Percentiles rank a stretch among this genome's conserved stretches.
phyloP scores from a whole-genome alignment of 1,140 invertebrate genomes.

The Drosophila orosa region DNA sequence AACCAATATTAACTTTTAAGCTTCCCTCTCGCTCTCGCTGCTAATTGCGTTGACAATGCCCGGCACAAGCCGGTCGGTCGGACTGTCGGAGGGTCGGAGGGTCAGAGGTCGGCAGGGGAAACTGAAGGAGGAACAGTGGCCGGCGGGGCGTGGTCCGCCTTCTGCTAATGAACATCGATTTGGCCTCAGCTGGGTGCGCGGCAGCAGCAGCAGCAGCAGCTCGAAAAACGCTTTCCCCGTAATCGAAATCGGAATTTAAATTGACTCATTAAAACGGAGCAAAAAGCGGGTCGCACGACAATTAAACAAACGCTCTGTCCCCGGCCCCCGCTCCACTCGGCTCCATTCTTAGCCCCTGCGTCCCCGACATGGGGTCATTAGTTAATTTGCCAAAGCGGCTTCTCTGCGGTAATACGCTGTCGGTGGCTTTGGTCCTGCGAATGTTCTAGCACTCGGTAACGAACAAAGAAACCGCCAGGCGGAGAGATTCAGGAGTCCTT shows the following conservation, averaged over 20 bases:
- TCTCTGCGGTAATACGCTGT: slow-evolving; percentile 49
- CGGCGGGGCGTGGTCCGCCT: slow-evolving; percentile 30
- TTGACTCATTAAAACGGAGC: slow-evolving; percentile 80
- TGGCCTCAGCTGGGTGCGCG: slow-evolving; percentile 55
- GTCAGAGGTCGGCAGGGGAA: slow-evolving; percentile 27
- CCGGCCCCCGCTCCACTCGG: background rate
- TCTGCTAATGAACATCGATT: slow-evolving; percentile 80
- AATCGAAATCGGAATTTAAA: slow-evolving; percentile 83
- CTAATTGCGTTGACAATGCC: slow-evolving; percentile 77
- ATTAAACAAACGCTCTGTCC: slow-evolving; percentile 68
- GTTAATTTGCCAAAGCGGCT: slow-evolving; percentile 75
- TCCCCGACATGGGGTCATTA: slow-evolving; percentile 70
- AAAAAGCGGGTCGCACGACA: slow-evolving; percentile 79
- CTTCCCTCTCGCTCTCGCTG: slow-evolving; percentile 43
- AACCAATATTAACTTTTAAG: slow-evolving; percentile 73
- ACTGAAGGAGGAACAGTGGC: background rate
- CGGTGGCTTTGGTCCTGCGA: slow-evolving; percentile 22
- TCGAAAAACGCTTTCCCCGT: slow-evolving; percentile 56
- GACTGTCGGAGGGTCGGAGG: too few relatives aligned
- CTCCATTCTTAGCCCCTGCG: slow-evolving; percentile 22
- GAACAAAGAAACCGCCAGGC: slow-evolving; percentile 22
- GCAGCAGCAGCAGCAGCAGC: slow-evolving; percentile 18
- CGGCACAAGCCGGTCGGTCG: slow-evolving; percentile 44
- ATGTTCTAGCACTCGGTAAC: slow-evolving; percentile 27
- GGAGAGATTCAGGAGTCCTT: background rate